Conservation (phyloP, 2,888 invertebrate species). For the Alentia gelatinosa region DNA sequence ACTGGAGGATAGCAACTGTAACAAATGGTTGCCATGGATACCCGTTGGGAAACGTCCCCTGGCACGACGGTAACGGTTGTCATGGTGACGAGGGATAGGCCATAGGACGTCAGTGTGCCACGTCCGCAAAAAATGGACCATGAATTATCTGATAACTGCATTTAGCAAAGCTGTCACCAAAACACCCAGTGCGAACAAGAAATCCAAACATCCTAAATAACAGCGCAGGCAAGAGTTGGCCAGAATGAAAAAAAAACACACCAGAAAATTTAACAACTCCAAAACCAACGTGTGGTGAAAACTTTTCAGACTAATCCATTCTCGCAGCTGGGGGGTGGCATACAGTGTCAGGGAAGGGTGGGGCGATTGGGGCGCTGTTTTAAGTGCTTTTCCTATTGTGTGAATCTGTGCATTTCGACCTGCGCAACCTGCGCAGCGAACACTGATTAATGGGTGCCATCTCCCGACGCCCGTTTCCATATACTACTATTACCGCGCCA, state of each 20-base stretch:
- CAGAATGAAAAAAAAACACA: neutral
- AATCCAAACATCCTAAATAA: neutral
- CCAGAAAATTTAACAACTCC: neutral
- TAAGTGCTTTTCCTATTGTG: neutral
- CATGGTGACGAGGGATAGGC: neutral
- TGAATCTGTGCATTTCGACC: neutral
- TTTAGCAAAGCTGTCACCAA: neutral
- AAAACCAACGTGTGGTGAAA: no score
- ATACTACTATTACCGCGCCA: neutral
- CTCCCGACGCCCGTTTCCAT: neutral
- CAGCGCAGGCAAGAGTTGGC: neutral
- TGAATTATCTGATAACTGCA: neutral
- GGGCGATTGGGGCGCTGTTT: no score
- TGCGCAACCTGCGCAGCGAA: neutral
- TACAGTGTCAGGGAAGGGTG: neutral
- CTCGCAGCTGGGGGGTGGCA: neutral
- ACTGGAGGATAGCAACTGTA: neutral
- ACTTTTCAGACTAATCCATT: neutral
- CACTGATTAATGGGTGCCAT: neutral
- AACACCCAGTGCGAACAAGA: neutral
- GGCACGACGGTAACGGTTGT: neutral
- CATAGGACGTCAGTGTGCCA: neutral
- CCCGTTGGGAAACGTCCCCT: neutral
- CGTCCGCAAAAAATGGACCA: neutral
- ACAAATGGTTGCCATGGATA: slow-evolving; percentile 27